Evolutionary conservation across 2,797 vertebrate species (phyloP).

Genomic region (Brachyalestes nurse): DNA sequence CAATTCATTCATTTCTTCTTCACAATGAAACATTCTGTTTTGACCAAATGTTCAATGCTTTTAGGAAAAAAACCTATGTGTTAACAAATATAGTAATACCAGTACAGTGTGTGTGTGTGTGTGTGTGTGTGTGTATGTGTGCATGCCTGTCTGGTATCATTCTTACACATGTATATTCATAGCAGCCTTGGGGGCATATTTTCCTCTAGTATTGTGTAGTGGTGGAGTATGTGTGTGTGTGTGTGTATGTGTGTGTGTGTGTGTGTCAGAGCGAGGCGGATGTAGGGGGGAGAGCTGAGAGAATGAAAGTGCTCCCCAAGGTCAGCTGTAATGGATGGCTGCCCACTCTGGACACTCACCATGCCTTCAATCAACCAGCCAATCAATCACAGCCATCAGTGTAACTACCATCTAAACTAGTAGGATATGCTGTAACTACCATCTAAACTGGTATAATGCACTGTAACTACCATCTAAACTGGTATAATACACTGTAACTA

Average conservation of each 20-base stretch:
- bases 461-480: too few relatives aligned
- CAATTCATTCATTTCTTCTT: too few relatives aligned
- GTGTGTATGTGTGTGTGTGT: background rate
- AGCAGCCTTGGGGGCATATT: background rate
- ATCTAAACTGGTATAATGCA: too few relatives aligned
- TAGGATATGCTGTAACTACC: conserved; percentile 26
- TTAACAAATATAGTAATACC: too few relatives aligned
- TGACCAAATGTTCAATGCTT: too few relatives aligned
- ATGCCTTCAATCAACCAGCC: conserved; percentile 45
- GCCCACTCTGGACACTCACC: conserved; percentile 38
- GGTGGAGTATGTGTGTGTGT: background rate
- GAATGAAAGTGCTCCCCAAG: conserved; percentile 49
- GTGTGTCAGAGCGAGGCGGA: background rate
- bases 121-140: background rate
- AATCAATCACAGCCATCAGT: conserved; percentile 48
- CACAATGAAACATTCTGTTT: too few relatives aligned
- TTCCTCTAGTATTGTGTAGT: background rate
- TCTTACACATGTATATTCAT: conserved; percentile 3
- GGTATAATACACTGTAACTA: too few relatives aligned
- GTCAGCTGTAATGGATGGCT: conserved; percentile 54
- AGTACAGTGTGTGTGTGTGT: too few relatives aligned
- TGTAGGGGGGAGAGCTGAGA: conserved; percentile 1
- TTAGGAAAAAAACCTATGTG: too few relatives aligned
- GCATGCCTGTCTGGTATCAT: background rate
- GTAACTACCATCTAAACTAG: too few relatives aligned